Evolutionary conservation across 2,113 vertebrate genomes (phyloP).

Genomic region (Calidris pygmaea): DNA sequence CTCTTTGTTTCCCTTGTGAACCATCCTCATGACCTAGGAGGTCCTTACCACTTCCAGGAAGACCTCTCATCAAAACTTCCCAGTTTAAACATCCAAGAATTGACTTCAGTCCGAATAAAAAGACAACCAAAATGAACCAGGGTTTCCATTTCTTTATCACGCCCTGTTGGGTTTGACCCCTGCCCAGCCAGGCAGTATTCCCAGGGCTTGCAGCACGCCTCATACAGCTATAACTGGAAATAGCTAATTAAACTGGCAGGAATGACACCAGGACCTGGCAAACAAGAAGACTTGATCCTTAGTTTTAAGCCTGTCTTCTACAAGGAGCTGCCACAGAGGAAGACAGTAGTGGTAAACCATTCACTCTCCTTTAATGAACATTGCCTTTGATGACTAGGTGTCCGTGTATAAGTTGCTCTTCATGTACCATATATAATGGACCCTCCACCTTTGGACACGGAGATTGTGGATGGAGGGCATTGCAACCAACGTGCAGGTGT

Average conservation of each 20-base stretch:
- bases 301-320: not conserved
- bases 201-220: not conserved
- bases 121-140: not conserved
- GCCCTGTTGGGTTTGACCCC: not conserved
- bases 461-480: accelerated
- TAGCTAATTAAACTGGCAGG: not conserved
- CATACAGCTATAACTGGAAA: constrained; percentile 23
- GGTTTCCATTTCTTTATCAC: not conserved
- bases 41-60: not conserved
- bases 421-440: accelerated
- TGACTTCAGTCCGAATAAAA: not conserved
- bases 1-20: not conserved
- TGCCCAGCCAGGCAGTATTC: not conserved
- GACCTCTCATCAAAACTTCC: not conserved
- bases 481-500: accelerated
- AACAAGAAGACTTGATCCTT: not conserved
- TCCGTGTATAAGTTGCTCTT: not conserved
- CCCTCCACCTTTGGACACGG: accelerated
- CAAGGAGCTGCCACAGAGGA: not conserved
- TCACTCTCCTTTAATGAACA: not conserved
- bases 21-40: not conserved
- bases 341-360: not conserved
- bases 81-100: not conserved
- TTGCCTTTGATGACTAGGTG: not conserved
- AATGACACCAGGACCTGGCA: not conserved